Evolutionary conservation across 2,888 invertebrate species (phyloP).

Genomic region (Hoplodrina ambigua): DNA sequence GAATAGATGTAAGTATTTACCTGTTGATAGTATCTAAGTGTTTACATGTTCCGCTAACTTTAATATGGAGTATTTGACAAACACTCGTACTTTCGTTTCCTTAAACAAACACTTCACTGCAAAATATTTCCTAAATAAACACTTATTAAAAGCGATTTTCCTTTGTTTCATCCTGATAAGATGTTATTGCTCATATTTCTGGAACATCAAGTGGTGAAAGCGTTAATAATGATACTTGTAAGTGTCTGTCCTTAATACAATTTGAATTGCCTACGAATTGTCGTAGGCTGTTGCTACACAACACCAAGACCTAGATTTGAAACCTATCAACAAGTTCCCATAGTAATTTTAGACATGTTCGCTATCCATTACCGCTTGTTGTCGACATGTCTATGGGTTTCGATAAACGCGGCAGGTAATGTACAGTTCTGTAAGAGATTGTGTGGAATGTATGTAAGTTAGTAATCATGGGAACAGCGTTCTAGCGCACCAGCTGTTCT

Average conservation of each 20-base stretch:
- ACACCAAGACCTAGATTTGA: conserved; percentile 58
- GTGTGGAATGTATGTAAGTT: conserved; percentile 41
- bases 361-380: conserved; percentile 49
- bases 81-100: conserved; percentile 31
- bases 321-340: conserved; percentile 50
- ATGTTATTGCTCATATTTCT: conserved; percentile 17
- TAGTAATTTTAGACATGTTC: conserved; percentile 37
- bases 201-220: conserved; percentile 65
- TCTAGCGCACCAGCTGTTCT: conserved; percentile 75
- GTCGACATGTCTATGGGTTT: conserved; percentile 45
- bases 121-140: conserved; percentile 31
- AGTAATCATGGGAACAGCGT: conserved; percentile 76
- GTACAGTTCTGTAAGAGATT: conserved; percentile 44
- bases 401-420: conserved; percentile 42
- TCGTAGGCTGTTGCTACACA: conserved; percentile 55
- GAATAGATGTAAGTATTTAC: conserved; percentile 13
- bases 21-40: conserved; percentile 26
- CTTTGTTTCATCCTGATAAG: conserved; percentile 40
- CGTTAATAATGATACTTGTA: conserved; percentile 57
- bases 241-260: conserved; percentile 28
- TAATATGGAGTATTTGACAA: conserved; percentile 32
- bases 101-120: conserved; percentile 21
- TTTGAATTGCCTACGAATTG: conserved; percentile 58
- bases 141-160: conserved; percentile 14
- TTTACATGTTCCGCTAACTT: conserved; percentile 23